Conservation (phyloP, 2,113 vertebrate genomes). For the Calidris pygmaea region DNA sequence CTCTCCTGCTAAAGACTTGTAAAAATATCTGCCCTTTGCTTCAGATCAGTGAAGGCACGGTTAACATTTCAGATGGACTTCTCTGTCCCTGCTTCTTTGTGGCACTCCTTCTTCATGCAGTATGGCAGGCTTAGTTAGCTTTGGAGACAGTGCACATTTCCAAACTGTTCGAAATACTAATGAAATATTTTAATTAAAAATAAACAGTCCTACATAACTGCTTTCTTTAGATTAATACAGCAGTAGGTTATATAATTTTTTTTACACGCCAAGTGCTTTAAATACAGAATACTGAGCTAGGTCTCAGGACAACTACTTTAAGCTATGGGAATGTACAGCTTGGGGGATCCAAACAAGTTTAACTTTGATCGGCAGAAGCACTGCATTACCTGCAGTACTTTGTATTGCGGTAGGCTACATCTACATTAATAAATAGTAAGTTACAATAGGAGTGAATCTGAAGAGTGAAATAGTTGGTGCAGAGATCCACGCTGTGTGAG, state of each 20-base stretch:
- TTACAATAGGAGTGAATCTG: neutral
- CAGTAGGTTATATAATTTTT: neutral
- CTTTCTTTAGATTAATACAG: neutral
- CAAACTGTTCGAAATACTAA: neutral
- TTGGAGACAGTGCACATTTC: neutral
- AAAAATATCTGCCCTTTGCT: neutral
- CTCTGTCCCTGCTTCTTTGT: neutral
- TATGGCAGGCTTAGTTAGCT: neutral
- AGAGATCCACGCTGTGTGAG: rapidly evolving
- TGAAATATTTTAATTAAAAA: neutral
- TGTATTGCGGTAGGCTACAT: neutral
- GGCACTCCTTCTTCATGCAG: neutral
- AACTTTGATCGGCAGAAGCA: neutral
- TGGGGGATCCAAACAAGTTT: neutral
- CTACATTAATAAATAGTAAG: neutral
- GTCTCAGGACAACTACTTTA: neutral
- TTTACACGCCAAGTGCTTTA: neutral
- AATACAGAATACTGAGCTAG: neutral
- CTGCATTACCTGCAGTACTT: neutral
- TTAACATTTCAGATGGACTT: neutral
- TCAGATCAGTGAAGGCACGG: neutral
- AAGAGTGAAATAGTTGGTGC: neutral
- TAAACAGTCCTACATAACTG: neutral
- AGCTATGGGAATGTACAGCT: neutral
- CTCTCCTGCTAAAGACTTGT: neutral